phyloP scores from a whole-genome alignment of 2,797 vertebrate species.

The Picus viridis region DNA sequence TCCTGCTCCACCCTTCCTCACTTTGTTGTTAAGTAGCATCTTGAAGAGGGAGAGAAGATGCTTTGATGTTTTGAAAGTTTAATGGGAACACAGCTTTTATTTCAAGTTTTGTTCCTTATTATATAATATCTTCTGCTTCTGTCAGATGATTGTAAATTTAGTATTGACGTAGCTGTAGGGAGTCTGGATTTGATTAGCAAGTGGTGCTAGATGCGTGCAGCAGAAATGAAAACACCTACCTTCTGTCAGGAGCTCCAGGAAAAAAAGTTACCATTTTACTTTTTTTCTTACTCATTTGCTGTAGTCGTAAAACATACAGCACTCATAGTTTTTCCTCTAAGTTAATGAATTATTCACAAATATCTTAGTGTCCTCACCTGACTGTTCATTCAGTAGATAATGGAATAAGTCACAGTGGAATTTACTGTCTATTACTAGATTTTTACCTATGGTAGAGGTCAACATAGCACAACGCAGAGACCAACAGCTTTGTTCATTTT shows the following conservation, averaged over 20 bases:
- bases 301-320: not conserved
- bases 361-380: not conserved
- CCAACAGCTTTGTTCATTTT: constrained; percentile 29
- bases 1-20: constrained; percentile 7
- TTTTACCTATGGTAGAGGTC: not conserved
- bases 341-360: not conserved
- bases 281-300: not conserved
- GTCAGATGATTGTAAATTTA: constrained; percentile 20
- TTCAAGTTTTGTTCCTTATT: constrained; percentile 11
- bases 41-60: constrained; percentile 29
- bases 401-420: not conserved
- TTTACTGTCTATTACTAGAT: not conserved
- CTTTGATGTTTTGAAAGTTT: constrained; percentile 65
- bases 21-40: constrained; percentile 39
- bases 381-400: not conserved
- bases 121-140: constrained; percentile 18
- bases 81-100: constrained; percentile 25
- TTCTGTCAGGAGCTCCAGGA: not conserved
- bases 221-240: not conserved
- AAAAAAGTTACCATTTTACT: not conserved
- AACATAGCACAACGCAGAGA: constrained; percentile 1
- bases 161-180: not conserved
- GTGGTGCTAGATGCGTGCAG: not conserved
- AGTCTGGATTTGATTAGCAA: not conserved
- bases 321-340: not conserved